Evolutionary conservation across 2,797 vertebrate species (phyloP).

Genomic region (Mormyrus hasselquistii): DNA sequence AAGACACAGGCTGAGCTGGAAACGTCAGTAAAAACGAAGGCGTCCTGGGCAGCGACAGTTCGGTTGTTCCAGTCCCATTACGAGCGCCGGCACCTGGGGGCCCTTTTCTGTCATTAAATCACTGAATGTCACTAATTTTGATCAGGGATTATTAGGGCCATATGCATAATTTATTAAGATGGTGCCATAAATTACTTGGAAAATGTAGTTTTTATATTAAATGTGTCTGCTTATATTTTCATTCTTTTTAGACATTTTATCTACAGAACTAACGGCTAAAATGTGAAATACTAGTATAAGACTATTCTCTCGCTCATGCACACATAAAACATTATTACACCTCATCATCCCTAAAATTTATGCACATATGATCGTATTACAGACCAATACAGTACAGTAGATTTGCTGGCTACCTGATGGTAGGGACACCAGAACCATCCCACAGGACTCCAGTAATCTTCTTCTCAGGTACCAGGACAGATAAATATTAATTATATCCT

Average conservation of each 20-base stretch:
- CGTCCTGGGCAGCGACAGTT: not conserved
- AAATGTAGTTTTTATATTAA: not conserved
- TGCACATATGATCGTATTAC: not conserved
- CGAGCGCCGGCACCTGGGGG: not conserved
- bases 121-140: not conserved
- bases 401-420: not conserved
- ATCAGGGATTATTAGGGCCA: not conserved
- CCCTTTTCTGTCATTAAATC: not conserved
- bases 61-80: not conserved
- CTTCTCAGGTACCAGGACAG: not conserved
- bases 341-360: not conserved
- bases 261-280: not conserved
- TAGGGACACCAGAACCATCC: not conserved
- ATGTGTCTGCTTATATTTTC: not conserved
- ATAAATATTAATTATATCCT: not conserved
- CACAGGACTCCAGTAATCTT: not conserved
- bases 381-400: not conserved
- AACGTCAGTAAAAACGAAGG: not conserved
- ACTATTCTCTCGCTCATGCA: not conserved
- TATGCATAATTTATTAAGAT: not conserved
- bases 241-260: slow-evolving; percentile 3
- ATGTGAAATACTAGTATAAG: not conserved
- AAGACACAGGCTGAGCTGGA: not conserved
- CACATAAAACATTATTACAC: not conserved
- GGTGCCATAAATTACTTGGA: not conserved